phyloP scores from a whole-genome alignment of 2,113 vertebrate genomes.

The Nicator chloris region DNA sequence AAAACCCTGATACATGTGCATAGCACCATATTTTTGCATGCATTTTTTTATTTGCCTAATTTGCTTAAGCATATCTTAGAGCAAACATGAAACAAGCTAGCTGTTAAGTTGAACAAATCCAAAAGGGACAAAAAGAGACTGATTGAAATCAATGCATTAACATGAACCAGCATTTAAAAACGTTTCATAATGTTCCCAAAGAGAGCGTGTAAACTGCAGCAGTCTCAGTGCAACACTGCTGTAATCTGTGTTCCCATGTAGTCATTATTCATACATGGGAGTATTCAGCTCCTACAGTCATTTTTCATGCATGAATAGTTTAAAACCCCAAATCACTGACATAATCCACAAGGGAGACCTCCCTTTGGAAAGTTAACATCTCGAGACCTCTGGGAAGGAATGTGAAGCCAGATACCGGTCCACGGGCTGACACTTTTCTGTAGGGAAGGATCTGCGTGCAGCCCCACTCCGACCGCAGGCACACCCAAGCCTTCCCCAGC shows the following conservation, averaged over 20 bases:
- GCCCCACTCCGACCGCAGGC: rapidly evolving
- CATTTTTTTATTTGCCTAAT: slow-evolving; percentile 25
- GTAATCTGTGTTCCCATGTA: slow-evolving; percentile 6
- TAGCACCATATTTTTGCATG: neutral
- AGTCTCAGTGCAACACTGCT: neutral
- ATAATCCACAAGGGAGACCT: neutral
- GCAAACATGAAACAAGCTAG: neutral
- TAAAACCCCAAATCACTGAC: slow-evolving; percentile 9
- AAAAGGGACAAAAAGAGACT: slow-evolving; percentile 13
- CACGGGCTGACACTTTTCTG: neutral
- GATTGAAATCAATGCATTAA: slow-evolving; percentile 9
- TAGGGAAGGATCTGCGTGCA: neutral
- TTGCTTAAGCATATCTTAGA: slow-evolving; percentile 15
- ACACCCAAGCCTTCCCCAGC: neutral
- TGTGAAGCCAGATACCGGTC: neutral
- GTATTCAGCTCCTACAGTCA: neutral
- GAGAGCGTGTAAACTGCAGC: slow-evolving; percentile 15
- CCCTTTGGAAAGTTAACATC: neutral
- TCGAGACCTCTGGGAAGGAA: neutral
- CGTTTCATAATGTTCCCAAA: slow-evolving; percentile 28
- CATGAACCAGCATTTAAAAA: slow-evolving; percentile 38
- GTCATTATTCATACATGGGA: neutral
- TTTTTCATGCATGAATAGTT: slow-evolving; percentile 47
- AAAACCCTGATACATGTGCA: neutral
- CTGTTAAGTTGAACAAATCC: slow-evolving; percentile 7